Conservation (phyloP, 2,797 vertebrate species). For the Ctenopoma multispine region DNA sequence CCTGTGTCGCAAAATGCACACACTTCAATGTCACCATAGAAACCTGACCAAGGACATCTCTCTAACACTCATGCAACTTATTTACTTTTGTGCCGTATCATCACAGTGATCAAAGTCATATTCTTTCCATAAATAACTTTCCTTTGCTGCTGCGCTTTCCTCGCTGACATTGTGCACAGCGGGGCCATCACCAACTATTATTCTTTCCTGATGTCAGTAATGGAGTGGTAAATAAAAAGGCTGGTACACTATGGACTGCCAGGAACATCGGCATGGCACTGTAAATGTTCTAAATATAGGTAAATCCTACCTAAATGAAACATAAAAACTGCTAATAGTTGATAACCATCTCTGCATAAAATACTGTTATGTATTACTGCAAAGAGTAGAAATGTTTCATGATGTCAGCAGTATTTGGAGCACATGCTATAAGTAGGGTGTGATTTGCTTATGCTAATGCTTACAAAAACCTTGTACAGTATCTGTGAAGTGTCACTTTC, state of each 20-base stretch:
- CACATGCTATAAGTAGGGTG: not conserved
- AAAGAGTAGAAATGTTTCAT: slow-evolving; percentile 7
- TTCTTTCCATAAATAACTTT: slow-evolving; percentile 64
- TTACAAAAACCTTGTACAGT: not conserved
- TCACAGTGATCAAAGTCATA: slow-evolving; percentile 67
- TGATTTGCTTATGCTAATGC: not conserved
- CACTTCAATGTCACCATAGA: slow-evolving; percentile 65
- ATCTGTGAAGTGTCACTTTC: slow-evolving; percentile 12
- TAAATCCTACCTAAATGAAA: slow-evolving; percentile 15
- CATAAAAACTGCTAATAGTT: slow-evolving; percentile 6
- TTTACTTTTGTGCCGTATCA: slow-evolving; percentile 64
- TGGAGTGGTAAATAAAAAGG: slow-evolving; percentile 44
- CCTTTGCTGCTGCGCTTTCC: slow-evolving; percentile 16
- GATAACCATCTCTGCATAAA: not conserved
- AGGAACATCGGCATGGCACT: slow-evolving; percentile 9
- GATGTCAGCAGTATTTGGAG: slow-evolving; percentile 6
- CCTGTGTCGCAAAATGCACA: slow-evolving; percentile 34
- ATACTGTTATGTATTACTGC: not conserved
- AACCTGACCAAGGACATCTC: slow-evolving; percentile 70
- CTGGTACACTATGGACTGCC: slow-evolving; percentile 12
- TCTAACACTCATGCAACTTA: slow-evolving; percentile 59
- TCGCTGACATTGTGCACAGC: slow-evolving; percentile 44
- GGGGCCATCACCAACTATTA: slow-evolving; percentile 34
- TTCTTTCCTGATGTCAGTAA: slow-evolving; percentile 53
- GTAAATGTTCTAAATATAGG: not conserved